Evolutionary conservation across 2,113 vertebrate genomes (phyloP).

Genomic region (Sinocyclocheilus maitianheensis): DNA sequence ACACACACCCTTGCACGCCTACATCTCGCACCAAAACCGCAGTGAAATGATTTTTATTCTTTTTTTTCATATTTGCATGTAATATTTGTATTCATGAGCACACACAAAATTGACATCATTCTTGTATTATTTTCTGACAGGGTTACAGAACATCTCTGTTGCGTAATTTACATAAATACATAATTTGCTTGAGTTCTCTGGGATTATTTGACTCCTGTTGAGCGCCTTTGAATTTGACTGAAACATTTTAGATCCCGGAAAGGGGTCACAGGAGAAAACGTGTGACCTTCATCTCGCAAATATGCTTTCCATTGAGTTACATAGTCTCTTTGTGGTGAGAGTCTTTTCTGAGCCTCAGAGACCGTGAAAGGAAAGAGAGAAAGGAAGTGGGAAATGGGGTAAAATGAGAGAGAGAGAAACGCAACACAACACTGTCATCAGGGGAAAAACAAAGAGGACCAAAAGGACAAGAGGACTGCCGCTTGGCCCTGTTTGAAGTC

Average conservation of each 20-base stretch:
- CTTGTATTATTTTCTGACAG: constrained; percentile 4
- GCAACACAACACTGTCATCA: not conserved
- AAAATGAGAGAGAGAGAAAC: constrained; percentile 9
- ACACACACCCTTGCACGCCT: constrained; percentile 46
- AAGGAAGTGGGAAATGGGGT: not conserved
- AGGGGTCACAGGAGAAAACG: not conserved
- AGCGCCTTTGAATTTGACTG: not conserved
- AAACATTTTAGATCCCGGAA: constrained; percentile 13
- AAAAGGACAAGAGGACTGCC: constrained; percentile 5
- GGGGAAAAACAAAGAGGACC: constrained; percentile 2
- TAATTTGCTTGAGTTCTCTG: constrained; percentile 26
- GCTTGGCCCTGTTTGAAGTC: constrained; percentile 20
- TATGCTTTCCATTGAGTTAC: not conserved
- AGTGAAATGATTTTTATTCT: constrained; percentile 19
- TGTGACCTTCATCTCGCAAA: not conserved
- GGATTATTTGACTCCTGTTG: not conserved
- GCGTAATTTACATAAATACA: constrained; percentile 17
- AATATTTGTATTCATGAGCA: constrained; percentile 14
- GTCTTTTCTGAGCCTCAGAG: not conserved
- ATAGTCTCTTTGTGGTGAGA: constrained; percentile 1
- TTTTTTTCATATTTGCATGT: not conserved
- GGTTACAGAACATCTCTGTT: not conserved
- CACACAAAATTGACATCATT: constrained; percentile 14
- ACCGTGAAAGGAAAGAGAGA: not conserved
- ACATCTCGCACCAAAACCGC: constrained; percentile 21